Evolutionary conservation across 2,888 invertebrate genomes (phyloP).

Genomic region (Frankliniella fusca): DNA sequence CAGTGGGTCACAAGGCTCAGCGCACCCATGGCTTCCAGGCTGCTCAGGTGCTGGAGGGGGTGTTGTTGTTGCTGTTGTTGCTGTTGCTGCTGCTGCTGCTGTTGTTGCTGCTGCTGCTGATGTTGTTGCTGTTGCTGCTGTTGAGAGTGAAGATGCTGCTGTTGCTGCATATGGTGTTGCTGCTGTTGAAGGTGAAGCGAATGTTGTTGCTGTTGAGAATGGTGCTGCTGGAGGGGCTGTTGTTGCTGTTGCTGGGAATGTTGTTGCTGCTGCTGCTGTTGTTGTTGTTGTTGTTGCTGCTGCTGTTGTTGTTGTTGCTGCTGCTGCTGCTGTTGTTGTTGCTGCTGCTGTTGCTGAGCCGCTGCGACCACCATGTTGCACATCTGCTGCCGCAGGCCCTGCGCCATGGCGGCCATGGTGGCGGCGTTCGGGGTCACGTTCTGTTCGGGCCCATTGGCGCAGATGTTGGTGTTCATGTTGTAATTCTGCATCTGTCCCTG

Average conservation of each 20-base stretch:
- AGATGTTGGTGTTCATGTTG: slow-evolving; percentile 40
- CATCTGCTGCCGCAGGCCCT: slow-evolving; percentile 81
- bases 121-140: slow-evolving; percentile 34
- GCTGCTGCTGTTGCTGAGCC: slow-evolving; percentile 52
- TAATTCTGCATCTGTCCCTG: slow-evolving; percentile 51
- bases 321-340: slow-evolving; percentile 42
- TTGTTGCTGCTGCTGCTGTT: slow-evolving; percentile 41
- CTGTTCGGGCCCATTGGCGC: slow-evolving; percentile 56
- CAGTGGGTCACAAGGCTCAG: slow-evolving; percentile 17
- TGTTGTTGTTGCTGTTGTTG: slow-evolving; percentile 32
- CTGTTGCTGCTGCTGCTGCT: slow-evolving; percentile 30
- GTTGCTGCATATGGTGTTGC: slow-evolving; percentile 47
- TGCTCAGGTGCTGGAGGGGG: slow-evolving; percentile 45
- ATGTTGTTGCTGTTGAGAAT: slow-evolving; percentile 43
- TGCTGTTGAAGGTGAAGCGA: slow-evolving; percentile 47
- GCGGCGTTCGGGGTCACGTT: slow-evolving; percentile 68
- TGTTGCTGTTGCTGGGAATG: slow-evolving; percentile 50
- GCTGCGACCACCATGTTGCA: slow-evolving; percentile 72
- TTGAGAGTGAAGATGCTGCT: slow-evolving; percentile 42
- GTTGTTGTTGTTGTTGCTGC: slow-evolving; percentile 39
- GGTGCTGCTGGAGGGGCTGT: slow-evolving; percentile 38
- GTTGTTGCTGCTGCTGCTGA: slow-evolving; percentile 40
- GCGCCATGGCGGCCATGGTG: slow-evolving; percentile 80
- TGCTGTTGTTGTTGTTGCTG: slow-evolving; percentile 39
- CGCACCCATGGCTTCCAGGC: slow-evolving; percentile 38